Base-by-base conservation (phyloP, 2,113 vertebrate species). In the Ondatra zibethicus region DNA sequence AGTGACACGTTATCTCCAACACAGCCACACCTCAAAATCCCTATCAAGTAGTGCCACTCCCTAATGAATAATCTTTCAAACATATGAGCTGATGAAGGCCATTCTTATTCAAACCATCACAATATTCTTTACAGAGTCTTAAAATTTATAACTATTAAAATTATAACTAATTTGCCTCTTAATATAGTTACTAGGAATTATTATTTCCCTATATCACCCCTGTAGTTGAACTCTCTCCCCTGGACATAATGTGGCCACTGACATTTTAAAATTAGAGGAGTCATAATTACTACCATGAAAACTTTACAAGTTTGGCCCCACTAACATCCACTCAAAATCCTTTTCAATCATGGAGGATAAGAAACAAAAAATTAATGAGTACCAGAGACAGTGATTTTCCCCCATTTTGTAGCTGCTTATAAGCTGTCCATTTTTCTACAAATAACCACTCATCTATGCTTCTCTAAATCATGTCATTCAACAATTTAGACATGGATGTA, bases 21-120 rank as follows among this genome's bases (percentile, higher is more conserved):
- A 61, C 0, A 21, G 36, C 21, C 23, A 16, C 25, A 39, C 10
- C 36, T 61, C 52, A 23, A 61, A n/a, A 58, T 58, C 11, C 50
- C 52, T 58, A 12, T 3, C 10, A 81, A 58, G 5, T 58, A 25
- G 11, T 81, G 3, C 19, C 1, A 14, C 21, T 27, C 36, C 33
- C 21, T 81, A 81, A 70, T n/a, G 9, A 25, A 12, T 11, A 58
- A 81, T 5, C 19, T n/a, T 55, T 58, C 19, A 81, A 55, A 25
- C n/a, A 7, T n/a, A 36, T n/a, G 50, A 58, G 33, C 31, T 5
- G 7, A 13, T 7, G 21, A 2, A 4, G 11, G 33, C 0, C 7
- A 58, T 58, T 81, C 12, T n/a, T 39, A 14, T 58, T 58, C 36
- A 25, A 23, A 81, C 2, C 36, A n/a, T 1, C 33, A 13, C 11